Evolutionary conservation across 1,140 invertebrate species (phyloP).

Genomic region (Drosophila ohnishii): DNA sequence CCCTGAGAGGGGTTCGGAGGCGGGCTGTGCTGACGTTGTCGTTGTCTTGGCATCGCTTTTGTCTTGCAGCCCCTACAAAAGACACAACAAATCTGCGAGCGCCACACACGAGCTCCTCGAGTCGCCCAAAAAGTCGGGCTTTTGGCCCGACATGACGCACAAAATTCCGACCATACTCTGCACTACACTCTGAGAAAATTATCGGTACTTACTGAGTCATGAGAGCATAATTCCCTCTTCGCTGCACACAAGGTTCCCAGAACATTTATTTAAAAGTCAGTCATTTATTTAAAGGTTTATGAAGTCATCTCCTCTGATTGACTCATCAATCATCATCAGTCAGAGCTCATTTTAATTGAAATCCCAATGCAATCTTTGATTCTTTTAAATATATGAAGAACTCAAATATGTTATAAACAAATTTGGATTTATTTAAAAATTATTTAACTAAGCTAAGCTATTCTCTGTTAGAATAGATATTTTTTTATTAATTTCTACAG

Average conservation of each 20-base stretch:
- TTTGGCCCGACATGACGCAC: conserved; percentile 65
- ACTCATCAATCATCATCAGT: conserved; percentile 35
- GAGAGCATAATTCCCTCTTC: background rate
- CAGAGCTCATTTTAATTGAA: conserved; percentile 8
- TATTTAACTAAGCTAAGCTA: no score
- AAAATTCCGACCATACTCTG: conserved; percentile 55
- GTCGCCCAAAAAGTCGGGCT: conserved; percentile 20
- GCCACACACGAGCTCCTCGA: conserved; percentile 58
- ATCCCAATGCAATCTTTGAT: conserved; percentile 12
- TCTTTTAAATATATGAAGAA: no score
- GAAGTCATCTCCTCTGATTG: conserved; percentile 28
- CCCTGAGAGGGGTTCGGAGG: background rate
- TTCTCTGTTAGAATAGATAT: background rate
- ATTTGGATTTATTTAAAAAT: no score
- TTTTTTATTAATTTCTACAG: background rate
- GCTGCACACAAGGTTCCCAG: background rate
- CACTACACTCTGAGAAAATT: conserved; percentile 16
- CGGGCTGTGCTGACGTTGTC: conserved; percentile 30
- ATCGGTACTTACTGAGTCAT: conserved; percentile 5
- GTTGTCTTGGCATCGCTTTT: conserved; percentile 62
- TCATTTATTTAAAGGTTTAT: conserved; percentile 10
- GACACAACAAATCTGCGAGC: conserved; percentile 74
- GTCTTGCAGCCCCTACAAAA: conserved; percentile 73
- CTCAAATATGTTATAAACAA: background rate
- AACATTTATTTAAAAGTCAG: background rate